A percentile compares a stretch with the other conserved stretches of the same genome.
These are phyloP conservation scores for Liparis tanakae DNA, from an alignment of 2,797 vertebrate species.

Conservation along the genomic window DNA sequence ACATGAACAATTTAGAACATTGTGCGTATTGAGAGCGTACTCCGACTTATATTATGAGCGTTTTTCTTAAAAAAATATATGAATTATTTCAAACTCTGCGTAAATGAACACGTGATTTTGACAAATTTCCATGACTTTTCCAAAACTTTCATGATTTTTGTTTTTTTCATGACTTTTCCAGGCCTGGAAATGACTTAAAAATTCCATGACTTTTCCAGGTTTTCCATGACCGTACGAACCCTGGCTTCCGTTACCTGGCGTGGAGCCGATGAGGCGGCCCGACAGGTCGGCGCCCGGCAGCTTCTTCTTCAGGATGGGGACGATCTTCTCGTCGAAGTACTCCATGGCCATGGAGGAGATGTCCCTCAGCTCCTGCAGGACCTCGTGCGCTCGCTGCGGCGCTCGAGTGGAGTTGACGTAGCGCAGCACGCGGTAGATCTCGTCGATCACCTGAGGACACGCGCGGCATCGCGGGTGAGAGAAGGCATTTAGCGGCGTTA, in stretches of 20 bases:
- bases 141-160: no score
- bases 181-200: no score
- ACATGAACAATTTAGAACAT: no score
- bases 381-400: slow-evolving; percentile 97
- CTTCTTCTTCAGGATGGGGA: slow-evolving; percentile 97
- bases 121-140: no score
- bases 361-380: slow-evolving; percentile 96
- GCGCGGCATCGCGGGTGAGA: neutral
- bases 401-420: slow-evolving; percentile 98
- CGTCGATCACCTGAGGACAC: slow-evolving; percentile 93
- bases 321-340: slow-evolving; percentile 99
- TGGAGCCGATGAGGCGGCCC: slow-evolving; percentile 94
- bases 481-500: neutral
- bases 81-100: no score
- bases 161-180: no score
- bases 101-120: no score
- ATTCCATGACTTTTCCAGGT: no score
- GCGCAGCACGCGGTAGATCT: slow-evolving; percentile 97
- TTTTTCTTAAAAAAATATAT: no score
- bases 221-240: no score
- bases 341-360: slow-evolving; percentile 99
- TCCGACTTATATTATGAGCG: no score
- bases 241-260: slow-evolving; percentile 94
- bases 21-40: no score
- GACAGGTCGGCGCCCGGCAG: slow-evolving; percentile 96